Conservation (phyloP, 35 echinoderm and acorn worm species). For the Hemicentrotus pulcherrimus region DNA sequence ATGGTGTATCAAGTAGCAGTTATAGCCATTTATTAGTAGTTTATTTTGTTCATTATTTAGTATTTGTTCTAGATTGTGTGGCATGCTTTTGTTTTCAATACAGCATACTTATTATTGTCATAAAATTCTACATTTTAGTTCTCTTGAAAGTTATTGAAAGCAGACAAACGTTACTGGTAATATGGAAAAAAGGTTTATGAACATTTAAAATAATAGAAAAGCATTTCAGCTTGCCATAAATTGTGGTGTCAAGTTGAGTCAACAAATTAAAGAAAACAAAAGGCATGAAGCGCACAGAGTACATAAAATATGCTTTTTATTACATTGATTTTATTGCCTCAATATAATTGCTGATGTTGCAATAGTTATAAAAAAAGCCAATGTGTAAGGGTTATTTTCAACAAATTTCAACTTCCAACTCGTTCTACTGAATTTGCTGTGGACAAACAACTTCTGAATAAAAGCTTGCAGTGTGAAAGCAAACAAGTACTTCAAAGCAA, state of each 20-base stretch:
- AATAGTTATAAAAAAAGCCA: neutral
- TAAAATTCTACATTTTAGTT: neutral
- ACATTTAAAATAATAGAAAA: neutral
- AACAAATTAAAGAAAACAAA: neutral
- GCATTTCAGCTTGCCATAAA: neutral
- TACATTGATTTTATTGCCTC: neutral
- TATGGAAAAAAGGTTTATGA: neutral
- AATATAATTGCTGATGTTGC: neutral
- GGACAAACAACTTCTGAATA: neutral
- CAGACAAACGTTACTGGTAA: neutral
- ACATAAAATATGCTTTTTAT: neutral
- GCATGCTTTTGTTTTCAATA: neutral
- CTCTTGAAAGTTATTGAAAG: neutral
- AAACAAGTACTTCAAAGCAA: neutral
- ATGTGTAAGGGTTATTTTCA: neutral
- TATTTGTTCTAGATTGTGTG: neutral
- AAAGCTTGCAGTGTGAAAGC: neutral
- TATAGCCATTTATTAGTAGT: neutral
- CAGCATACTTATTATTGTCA: neutral
- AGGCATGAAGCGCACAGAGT: neutral
- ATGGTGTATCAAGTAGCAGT: neutral
- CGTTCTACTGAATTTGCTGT: neutral
- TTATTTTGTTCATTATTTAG: neutral
- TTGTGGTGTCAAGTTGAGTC: neutral
- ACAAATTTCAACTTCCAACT: no score